Conservation (phyloP, 2,888 invertebrate genomes). For the Dioctria rufipes region DNA sequence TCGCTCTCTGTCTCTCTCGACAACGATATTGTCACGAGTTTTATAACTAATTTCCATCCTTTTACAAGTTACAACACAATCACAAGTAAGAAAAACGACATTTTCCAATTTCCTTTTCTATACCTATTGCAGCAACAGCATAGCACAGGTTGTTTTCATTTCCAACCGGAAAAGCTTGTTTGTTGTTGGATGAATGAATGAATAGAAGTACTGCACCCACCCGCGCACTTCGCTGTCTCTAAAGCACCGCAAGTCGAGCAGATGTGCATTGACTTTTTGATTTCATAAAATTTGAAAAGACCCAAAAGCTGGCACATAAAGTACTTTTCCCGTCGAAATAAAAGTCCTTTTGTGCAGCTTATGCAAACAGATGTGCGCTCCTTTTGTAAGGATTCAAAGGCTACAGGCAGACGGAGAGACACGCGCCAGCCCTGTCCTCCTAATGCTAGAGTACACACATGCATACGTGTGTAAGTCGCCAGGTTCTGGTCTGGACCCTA, state of each 20-base stretch:
- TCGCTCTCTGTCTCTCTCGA: background rate
- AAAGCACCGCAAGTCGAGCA: conserved; percentile 21
- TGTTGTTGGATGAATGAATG: background rate
- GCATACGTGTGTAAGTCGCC: background rate
- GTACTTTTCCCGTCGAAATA: conserved; percentile 20
- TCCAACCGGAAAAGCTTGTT: conserved; percentile 29
- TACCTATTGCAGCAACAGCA: background rate
- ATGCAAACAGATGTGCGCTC: conserved; percentile 56
- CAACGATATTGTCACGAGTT: background rate
- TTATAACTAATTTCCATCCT: background rate
- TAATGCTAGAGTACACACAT: background rate
- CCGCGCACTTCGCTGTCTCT: conserved; percentile 14
- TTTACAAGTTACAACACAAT: conserved; percentile 6
- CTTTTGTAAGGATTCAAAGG: conserved; percentile 54
- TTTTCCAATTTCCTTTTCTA: conserved; percentile 41
- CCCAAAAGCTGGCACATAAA: conserved; percentile 49
- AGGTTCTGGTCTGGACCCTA: conserved; percentile 31
- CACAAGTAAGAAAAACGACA: conserved; percentile 32
- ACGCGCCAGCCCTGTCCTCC: conserved; percentile 41
- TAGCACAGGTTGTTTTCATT: conserved; percentile 17
- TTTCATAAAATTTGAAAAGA: conserved; percentile 53
- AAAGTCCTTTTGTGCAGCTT: conserved; percentile 46
- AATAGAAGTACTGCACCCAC: conserved; percentile 12
- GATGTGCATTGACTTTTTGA: conserved; percentile 54
- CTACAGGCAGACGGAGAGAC: conserved; percentile 41